Base-by-base conservation (phyloP, 2,888 invertebrate species). In the Junonia oenone region DNA sequence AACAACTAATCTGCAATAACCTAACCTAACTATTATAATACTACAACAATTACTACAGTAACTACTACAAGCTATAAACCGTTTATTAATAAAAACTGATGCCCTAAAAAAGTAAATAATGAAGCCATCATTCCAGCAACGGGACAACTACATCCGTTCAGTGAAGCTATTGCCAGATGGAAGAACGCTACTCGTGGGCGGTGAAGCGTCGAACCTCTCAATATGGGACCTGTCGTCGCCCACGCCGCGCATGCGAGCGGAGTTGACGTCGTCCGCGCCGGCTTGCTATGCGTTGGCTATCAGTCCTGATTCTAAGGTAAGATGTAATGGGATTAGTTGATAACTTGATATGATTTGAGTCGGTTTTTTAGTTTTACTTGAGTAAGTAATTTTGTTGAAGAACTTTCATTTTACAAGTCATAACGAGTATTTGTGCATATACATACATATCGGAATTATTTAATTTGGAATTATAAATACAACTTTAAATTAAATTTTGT, bases 241-340 rank as follows among this genome's bases (percentile, higher is more conserved):
- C 37, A 97, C 97, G 66, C 98, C 98, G 55, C 91, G 97, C 54
- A 97, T 98, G 74, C 96, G 98, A 78, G 97, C 97, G 9, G 98
- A 98, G 77, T 84, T 96, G 52, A 95, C 96, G 17, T 96, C 95
- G 1, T 96, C 96, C 58, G 98, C 98, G 58, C 98, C 99, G 19
- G 99, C 99, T 0, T 99, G 99, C 87, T 99, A 99, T 82, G 99
- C 99, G 51, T 93, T 99, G 51, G 99, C 99, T 59, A 98, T 99
- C 69, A 97, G 97, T 68, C 98, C 98, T 0, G 99, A 99, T 86
- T 97, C 97, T 59, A 98, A 98, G 92, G n/a, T n/a, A n/a, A n/a
- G n/a, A n/a, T n/a, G n/a, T n/a, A n/a, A n/a, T n/a, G n/a, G n/a
- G n/a, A n/a, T n/a, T n/a, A n/a, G n/a, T n/a, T n/a, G n/a, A n/a